Base-by-base conservation (phyloP, 1,140 invertebrate species). In the Aplysia californica region DNA sequence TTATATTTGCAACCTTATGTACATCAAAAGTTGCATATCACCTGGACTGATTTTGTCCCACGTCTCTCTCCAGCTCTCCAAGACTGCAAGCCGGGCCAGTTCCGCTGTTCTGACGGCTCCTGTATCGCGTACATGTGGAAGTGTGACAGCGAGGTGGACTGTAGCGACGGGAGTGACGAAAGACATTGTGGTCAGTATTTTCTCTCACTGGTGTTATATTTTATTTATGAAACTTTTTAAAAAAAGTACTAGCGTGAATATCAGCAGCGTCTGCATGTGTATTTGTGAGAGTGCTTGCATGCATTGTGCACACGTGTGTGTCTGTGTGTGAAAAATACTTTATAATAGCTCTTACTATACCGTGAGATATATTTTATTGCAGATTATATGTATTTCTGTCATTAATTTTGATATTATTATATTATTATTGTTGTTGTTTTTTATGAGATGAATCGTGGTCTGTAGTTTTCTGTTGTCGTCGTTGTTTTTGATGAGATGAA, bases 81-180 rank as follows among this genome's bases (percentile, higher is more conserved):
- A 31, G 86, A 85, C 36, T 87, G 86, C 73, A 83, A 79, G n/a
- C 59, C 72, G 10, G 81, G 83, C 26, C 82, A 92, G 67, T 86
- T 83, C 55, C 74, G 76, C 18, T 90, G 89, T 81, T 77, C 78
- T 0, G 76, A 84, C 67, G 81, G 83, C 18, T 67, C 75, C 77
- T 87, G 86, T 72, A 82, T 87, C 44, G 76, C 80, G 15, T 67
- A 77, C n/a, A 38, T 58, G 29, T 87, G 85, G 84, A 44, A 76
- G 18, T 91, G 86, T 83, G 86, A 87, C 75, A 78, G 80, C 15
- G 82, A 85, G 44, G 75, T 83, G 64, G 86, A 87, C 70, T 88
- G 85, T 71, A 67, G 75, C 15, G 83, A 87, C 67, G 72, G 79
- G 3, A 83, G 79, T 64, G 87, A 88, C 82, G 87, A 87, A 65